Evolutionary conservation across 1,140 invertebrate genomes (phyloP), one percentile per base, ranked within the genome.

Genomic region (Scaptodrosophila lebanonensis): DNA sequence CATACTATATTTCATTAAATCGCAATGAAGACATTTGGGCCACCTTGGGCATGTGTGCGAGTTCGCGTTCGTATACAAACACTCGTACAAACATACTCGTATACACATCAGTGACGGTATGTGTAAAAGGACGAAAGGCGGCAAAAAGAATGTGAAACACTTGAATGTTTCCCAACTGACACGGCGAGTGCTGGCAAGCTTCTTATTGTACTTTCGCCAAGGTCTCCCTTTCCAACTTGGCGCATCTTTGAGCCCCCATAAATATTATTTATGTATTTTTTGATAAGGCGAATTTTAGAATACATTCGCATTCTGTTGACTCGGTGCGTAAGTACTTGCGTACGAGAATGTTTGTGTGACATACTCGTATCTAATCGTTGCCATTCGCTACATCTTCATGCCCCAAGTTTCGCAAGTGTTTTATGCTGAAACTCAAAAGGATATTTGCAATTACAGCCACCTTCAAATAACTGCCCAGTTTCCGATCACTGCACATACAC

Each of bases 1-100:
- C n/a, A n/a, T n/a, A n/a, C n/a, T n/a, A n/a, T 62, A 77, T 71
- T 77, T 77, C 68, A 77, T 77, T 77, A 75, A 75, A 75, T 75
- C 68, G 76, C 75, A 82, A 73, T 77, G 75, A 77, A 82, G 73
- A 77, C 75, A 52, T 77, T 68, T 65, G 32, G 15, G 53, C 3
- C 15, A 27, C 18, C 20, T 25, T 25, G 25, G 47, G 64, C 25
- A 38, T 54, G 25, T 44, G 50, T 15, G 1, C 22, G 50, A 6
- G 27, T 29, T 27, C 27, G 47, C n/a, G 36, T 30, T 16, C 18
- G 27, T 33, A 9, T 29, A 25, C 22, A 36, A 1, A 32, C 33
- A 11, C 6, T 29, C 17, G 35, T 36, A 44, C 30, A 16, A 12
- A 20, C 12, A 2, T 20, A 2, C 13, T 29, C 1, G 29, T 7